Conservation (phyloP, 1,140 invertebrate species). For the Drosophila equinoxialis region DNA sequence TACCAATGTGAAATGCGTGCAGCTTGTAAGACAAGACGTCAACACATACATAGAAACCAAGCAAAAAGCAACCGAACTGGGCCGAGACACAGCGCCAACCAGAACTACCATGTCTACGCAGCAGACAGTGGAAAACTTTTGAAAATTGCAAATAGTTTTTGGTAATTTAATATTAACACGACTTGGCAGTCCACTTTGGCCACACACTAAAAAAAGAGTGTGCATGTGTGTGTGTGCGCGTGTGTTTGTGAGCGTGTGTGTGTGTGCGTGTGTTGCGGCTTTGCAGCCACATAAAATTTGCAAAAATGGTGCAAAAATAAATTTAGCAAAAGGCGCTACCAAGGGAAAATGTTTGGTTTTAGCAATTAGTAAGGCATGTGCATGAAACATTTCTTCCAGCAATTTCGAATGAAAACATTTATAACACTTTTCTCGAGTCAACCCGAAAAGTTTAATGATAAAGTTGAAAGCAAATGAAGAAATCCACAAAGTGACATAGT, state of each 20-base stretch:
- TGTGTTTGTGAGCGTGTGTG: neutral
- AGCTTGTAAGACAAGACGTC: conserved; percentile 67
- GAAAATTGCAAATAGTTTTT: conserved; percentile 66
- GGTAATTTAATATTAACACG: conserved; percentile 68
- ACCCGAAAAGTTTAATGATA: neutral
- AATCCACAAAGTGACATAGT: conserved; percentile 6
- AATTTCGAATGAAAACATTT: conserved; percentile 30
- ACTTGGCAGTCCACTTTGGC: conserved; percentile 52
- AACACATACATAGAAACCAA: conserved; percentile 26
- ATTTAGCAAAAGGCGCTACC: conserved; percentile 42
- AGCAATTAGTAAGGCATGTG: conserved; percentile 54
- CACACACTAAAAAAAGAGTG: neutral
- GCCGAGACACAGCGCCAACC: neutral
- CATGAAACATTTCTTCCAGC: conserved; percentile 30
- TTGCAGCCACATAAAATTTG: conserved; percentile 35
- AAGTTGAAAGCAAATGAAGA: neutral
- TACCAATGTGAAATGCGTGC: conserved; percentile 63
- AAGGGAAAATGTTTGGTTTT: conserved; percentile 47
- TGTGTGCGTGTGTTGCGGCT: conserved; percentile 40
- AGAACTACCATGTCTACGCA: neutral
- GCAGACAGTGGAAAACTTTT: conserved; percentile 55
- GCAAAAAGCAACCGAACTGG: conserved; percentile 3
- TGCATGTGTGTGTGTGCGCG: conserved; percentile 15
- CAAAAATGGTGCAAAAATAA: conserved; percentile 37
- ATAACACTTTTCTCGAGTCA: conserved; percentile 12